A percentile compares a stretch with the other conserved stretches of the same genome.
Evolutionary conservation across 1,140 invertebrate species (phyloP).

Genomic region (Drepana arcuata): DNA sequence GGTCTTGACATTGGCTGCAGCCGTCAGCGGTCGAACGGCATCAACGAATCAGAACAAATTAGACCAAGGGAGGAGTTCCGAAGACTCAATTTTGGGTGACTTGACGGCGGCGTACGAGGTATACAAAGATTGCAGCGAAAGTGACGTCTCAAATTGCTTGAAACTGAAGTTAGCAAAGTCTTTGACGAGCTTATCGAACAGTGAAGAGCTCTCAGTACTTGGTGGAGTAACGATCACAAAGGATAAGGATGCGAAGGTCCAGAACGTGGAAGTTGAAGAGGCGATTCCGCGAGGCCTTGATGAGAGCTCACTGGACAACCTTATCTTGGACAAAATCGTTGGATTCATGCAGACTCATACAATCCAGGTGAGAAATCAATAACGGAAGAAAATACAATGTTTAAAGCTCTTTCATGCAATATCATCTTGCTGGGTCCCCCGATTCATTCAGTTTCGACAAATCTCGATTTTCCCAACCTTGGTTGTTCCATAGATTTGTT

Average conservation of each 20-base stretch:
- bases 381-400: too few species aligned
- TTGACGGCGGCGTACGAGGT: slow-evolving; percentile 64
- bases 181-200: slow-evolving; percentile 78
- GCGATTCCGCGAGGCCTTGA: slow-evolving; percentile 79
- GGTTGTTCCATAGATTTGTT: too few species aligned
- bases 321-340: slow-evolving; percentile 82
- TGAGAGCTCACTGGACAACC: slow-evolving; percentile 79
- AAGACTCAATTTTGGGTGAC: slow-evolving; percentile 57
- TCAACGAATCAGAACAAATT: slow-evolving; percentile 52
- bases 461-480: too few species aligned
- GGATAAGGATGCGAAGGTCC: slow-evolving; percentile 63
- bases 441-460: too few species aligned
- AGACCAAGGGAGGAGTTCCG: slow-evolving; percentile 53
- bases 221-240: slow-evolving; percentile 81
- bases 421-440: too few species aligned
- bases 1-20: slow-evolving; percentile 52
- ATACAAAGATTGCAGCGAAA: slow-evolving; percentile 82
- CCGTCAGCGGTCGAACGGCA: slow-evolving; percentile 53
- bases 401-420: too few species aligned
- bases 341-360: slow-evolving; percentile 83
- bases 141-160: slow-evolving; percentile 80
- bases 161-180: slow-evolving; percentile 83
- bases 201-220: slow-evolving; percentile 75
- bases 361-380: slow-evolving; percentile 81
- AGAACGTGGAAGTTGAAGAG: slow-evolving; percentile 60